Evolutionary conservation across 1,140 invertebrate species (phyloP), one percentile per base, ranked within the genome.

Genomic region (Dendrolimus punctatus): DNA sequence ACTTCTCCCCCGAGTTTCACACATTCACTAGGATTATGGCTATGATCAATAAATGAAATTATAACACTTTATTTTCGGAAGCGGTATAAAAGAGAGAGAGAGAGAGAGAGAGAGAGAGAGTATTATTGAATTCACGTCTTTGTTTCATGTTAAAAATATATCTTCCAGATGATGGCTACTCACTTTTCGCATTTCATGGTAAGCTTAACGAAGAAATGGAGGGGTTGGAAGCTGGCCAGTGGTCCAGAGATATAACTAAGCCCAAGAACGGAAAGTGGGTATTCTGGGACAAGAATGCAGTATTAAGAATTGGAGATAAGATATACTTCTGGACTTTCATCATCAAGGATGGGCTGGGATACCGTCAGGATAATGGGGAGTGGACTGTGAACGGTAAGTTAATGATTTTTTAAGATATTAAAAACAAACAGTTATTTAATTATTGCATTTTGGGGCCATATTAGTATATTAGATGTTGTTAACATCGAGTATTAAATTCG

Each of bases 251-350:
- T 58, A 91, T 94, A 47, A 67, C 80, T 0, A 90, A 90, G 65
- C 55, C 81, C 0, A 90, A 89, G 63, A 84, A 92, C 53, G 92
- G 91, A 4, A 76, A 88, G 59, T 94, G 92, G 92, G 90, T 85
- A 2, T 94, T 92, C 61, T 75, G 87, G 53, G 92, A 94, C 70
- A 81, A 72, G 38, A 73, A 71, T 6, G 88, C 90, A 0, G 62
- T 72, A 46, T 70, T 94, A 6, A 90, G 91, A 66, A 43, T 76
- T 0, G 91, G 91, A 4, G 92, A 94, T 65, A 89, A 85, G 6
- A 74, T 94, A 47, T 92, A 94, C 69, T 94, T 92, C 67, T 94
- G 93, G 93, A 87, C 92, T 4, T 93, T 91, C 64, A 91, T 93
- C 8, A 87, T 92, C 42, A 91, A 90, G 57, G 89, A 92, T 42